phyloP scores from a whole-genome alignment of 2,797 vertebrate species.

The Ciconia nigra region DNA sequence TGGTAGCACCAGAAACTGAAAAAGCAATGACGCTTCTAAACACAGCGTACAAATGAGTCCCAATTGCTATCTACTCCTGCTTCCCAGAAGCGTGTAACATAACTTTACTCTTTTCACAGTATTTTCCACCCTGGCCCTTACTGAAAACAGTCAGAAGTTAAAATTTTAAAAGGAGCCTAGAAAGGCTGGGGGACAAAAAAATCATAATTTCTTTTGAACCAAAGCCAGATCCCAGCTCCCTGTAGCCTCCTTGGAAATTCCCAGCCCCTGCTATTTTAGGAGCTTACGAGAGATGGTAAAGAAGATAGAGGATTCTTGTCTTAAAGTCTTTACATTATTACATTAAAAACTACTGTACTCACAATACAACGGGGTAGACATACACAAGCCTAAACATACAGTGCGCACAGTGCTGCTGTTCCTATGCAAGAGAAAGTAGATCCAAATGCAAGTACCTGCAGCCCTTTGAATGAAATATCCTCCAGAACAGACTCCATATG shows the following conservation, averaged over 20 bases:
- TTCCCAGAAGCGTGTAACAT: background rate
- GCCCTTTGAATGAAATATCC: background rate
- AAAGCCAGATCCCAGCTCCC: background rate
- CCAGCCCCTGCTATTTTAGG: background rate
- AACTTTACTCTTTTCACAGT: background rate
- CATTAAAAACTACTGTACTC: background rate
- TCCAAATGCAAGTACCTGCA: background rate
- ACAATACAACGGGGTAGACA: background rate
- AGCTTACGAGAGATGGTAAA: background rate
- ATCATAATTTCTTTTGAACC: background rate
- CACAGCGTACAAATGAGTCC: background rate
- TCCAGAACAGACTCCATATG: background rate
- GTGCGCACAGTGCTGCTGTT: background rate
- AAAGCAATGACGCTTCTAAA: background rate
- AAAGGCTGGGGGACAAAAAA: background rate
- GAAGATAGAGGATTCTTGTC: background rate
- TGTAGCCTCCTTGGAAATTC: background rate
- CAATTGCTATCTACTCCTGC: background rate
- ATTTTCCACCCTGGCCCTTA: background rate
- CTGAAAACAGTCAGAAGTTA: background rate
- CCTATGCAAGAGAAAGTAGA: background rate
- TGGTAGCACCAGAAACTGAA: background rate
- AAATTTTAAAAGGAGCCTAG: background rate
- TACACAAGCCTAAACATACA: background rate
- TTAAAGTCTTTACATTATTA: background rate